Evolutionary conservation across 1,140 invertebrate genomes (phyloP), one percentile per base, ranked within the genome.

Genomic region (Trachelipus rathkii): DNA sequence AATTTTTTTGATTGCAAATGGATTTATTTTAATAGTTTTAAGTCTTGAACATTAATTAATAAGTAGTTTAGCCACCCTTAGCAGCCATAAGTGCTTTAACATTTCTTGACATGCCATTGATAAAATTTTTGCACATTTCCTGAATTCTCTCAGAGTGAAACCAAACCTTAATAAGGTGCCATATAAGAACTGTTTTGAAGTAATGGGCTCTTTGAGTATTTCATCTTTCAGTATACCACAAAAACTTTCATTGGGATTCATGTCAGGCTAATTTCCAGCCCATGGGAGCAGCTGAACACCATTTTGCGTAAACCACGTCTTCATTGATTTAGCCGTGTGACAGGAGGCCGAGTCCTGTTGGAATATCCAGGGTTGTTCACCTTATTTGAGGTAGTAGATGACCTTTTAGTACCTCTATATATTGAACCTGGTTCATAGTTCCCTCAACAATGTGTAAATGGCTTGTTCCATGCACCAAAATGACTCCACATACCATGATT

Each of bases 1-100:
- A 66, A 23, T 66, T 66, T 7, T 66, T 3, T 66, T 66, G 60
- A 66, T 66, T 66, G 60, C 60, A 66, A 66, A 66, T 66, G 60
- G 15, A 66, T 66, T n/a, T 66, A n/a, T 66, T 66, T 23, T n/a
- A n/a, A 66, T 23, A 66, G 60, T 23, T 2, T 1, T 66, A 66
- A 66, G 21, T 23, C 15, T n/a, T n/a, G 21, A 23, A 66, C 60
- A n/a, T 23, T 66, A 66, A 66, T 66, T 23, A 66, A 66, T 66
- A 66, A n/a, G 15, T 7, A n/a, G 60, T 23, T 66, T n/a, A 5
- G 60, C 60, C 1, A 66, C 60, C 60, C 7, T 66, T 66, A 3
- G 60, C 60, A 66, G 60, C 60, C 5, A 1, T n/a, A 66, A 66
- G 60, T n/a, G 15, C 60, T 66, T n/a, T n/a, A 66, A 7, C 60